Evolutionary conservation across 92 coral and sea anemone genomes (phyloP).

Genomic region (Galaxea fascicularis): DNA sequence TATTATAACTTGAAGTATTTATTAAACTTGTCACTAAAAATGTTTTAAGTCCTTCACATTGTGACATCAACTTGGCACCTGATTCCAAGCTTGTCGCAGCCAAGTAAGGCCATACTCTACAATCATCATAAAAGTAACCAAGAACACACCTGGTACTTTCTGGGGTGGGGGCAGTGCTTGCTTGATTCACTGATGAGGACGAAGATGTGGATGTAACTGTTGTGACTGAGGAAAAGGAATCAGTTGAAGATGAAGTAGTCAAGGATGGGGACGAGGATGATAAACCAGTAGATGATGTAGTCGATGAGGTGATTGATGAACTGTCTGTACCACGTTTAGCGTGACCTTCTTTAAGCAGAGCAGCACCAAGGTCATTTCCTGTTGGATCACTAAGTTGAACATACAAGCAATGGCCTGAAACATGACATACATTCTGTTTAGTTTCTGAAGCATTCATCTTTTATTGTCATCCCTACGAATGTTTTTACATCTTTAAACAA

Average conservation of each 20-base stretch:
- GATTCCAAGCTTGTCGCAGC: too few relatives aligned
- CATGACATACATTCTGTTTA: not conserved
- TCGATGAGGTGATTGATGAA: conserved; percentile 55
- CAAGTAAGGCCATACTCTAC: too few relatives aligned
- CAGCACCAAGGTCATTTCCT: conserved; percentile 57
- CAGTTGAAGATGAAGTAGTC: conserved; percentile 28
- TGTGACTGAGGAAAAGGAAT: conserved; percentile 34
- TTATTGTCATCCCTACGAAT: not conserved
- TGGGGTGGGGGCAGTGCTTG: not conserved
- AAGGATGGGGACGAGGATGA: not conserved
- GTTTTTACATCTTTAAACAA: not conserved
- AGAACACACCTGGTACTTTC: conserved; percentile 22
- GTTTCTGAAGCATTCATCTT: too few relatives aligned
- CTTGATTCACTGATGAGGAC: conserved; percentile 5
- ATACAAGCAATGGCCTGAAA: conserved; percentile 62
- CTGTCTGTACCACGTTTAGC: conserved; percentile 31
- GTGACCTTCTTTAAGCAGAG: conserved; percentile 56
- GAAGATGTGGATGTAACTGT: conserved; percentile 1
- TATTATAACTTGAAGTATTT: too few relatives aligned
- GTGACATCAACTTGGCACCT: too few relatives aligned
- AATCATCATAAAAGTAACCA: not conserved
- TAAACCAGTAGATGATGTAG: conserved; percentile 48
- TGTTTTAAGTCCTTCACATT: too few relatives aligned
- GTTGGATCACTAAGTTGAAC: conserved; percentile 58
- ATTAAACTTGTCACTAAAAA: too few relatives aligned